Conservation (phyloP, 2,888 invertebrate species). For the Punctoribates punctum region DNA sequence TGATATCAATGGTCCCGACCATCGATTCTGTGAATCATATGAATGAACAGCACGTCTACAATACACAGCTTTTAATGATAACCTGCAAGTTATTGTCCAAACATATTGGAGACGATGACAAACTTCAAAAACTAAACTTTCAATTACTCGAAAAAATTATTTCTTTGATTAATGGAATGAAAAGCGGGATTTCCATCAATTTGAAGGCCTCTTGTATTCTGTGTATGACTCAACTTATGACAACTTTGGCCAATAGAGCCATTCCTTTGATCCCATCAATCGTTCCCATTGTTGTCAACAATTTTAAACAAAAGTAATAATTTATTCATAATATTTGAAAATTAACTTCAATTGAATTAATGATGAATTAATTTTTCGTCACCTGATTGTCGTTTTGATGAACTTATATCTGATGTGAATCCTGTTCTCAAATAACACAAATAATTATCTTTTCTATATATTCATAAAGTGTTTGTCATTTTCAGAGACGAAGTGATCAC, state of each 20-base stretch:
- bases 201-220: conserved; percentile 39
- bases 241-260: conserved; percentile 7
- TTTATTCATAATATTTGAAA: neutral
- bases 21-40: conserved; percentile 50
- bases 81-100: conserved; percentile 77
- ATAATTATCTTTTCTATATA: neutral
- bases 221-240: conserved; percentile 39
- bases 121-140: neutral
- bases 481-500: conserved; percentile 55
- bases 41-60: conserved; percentile 63
- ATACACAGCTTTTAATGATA: conserved; percentile 76
- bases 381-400: conserved; percentile 9
- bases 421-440: no score
- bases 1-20: conserved; percentile 10
- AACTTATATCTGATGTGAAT: neutral
- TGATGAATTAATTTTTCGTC: conserved; percentile 41
- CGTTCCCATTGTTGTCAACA: conserved; percentile 27
- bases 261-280: conserved; percentile 38
- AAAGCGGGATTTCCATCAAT: neutral
- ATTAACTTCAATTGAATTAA: neutral
- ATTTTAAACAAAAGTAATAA: neutral
- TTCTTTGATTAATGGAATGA: conserved; percentile 32
- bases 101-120: conserved; percentile 55
- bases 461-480: conserved; percentile 28
- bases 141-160: conserved; percentile 59